Percentiles rank a stretch among this genome's conserved stretches.
phyloP scores from a whole-genome alignment of 2,888 invertebrate species.

The Caenorhabditis angaria region DNA sequence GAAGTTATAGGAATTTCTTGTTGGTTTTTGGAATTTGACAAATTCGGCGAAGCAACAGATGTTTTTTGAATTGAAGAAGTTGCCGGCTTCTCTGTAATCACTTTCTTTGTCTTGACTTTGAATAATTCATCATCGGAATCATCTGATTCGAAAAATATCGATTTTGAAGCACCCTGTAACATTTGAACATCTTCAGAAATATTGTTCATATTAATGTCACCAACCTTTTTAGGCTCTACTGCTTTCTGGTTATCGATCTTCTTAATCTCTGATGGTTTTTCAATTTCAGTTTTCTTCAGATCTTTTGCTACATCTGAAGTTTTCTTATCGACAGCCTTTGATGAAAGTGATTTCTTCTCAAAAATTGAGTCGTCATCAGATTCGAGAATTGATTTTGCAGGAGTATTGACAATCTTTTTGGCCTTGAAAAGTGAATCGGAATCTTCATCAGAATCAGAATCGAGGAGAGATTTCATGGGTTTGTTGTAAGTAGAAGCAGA shows the following conservation, averaged over 20 bases:
- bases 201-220: neutral
- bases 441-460: neutral
- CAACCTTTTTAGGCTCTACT: neutral
- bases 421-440: neutral
- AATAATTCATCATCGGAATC: constrained; percentile 3
- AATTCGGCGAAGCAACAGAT: neutral
- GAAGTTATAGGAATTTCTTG: neutral
- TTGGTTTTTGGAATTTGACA: neutral
- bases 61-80: neutral
- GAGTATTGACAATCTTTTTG: too few relatives aligned
- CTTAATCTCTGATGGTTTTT: too few relatives aligned
- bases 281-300: neutral
- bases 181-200: neutral
- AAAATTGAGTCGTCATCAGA: too few relatives aligned
- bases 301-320: neutral
- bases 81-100: neutral
- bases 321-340: too few relatives aligned
- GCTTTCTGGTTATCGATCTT: too few relatives aligned
- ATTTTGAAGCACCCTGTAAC: neutral
- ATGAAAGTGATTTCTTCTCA: too few relatives aligned
- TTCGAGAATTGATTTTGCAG: too few relatives aligned
- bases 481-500: too few relatives aligned
- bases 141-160: constrained; percentile 1
- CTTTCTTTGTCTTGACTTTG: neutral
- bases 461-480: neutral